Evolutionary conservation across 2,113 vertebrate species (phyloP).

Genomic region (Triplophysa rosa): DNA sequence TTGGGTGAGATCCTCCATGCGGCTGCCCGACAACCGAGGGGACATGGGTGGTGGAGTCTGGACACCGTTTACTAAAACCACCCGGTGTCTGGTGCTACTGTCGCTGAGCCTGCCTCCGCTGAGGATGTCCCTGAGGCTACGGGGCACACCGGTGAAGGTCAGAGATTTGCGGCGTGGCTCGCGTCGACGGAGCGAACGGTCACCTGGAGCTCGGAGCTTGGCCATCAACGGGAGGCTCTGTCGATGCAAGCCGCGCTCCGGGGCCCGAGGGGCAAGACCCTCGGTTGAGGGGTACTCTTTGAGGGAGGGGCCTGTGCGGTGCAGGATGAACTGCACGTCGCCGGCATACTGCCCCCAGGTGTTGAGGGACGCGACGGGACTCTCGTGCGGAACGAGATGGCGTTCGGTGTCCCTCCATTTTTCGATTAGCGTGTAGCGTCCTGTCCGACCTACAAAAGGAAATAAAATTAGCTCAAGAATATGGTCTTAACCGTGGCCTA

Average conservation of each 20-base stretch:
- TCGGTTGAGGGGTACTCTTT: constrained; percentile 91
- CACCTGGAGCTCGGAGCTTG: constrained; percentile 84
- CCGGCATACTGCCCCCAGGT: constrained; percentile 98
- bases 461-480: neutral
- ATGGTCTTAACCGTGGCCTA: too few relatives aligned
- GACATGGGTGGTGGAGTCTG: constrained; percentile 62
- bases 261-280: constrained; percentile 81
- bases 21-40: constrained; percentile 67
- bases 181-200: constrained; percentile 84
- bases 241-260: constrained; percentile 88
- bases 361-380: constrained; percentile 91
- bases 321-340: constrained; percentile 92
- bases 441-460: constrained; percentile 84
- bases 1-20: constrained; percentile 83
- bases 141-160: constrained; percentile 91
- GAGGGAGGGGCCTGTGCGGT: constrained; percentile 90
- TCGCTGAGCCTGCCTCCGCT: constrained; percentile 80
- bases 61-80: constrained; percentile 66
- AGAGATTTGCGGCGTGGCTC: constrained; percentile 95
- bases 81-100: constrained; percentile 80
- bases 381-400: constrained; percentile 91
- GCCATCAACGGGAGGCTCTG: constrained; percentile 93
- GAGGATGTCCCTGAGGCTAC: constrained; percentile 91
- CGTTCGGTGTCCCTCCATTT: constrained; percentile 95
- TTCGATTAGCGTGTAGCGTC: constrained; percentile 93